Percentiles rank a stretch among this genome's conserved stretches.
These are phyloP conservation scores for Macrotis lagotis DNA, from an alignment of 2,113 vertebrate species.

Conservation along the genomic window DNA sequence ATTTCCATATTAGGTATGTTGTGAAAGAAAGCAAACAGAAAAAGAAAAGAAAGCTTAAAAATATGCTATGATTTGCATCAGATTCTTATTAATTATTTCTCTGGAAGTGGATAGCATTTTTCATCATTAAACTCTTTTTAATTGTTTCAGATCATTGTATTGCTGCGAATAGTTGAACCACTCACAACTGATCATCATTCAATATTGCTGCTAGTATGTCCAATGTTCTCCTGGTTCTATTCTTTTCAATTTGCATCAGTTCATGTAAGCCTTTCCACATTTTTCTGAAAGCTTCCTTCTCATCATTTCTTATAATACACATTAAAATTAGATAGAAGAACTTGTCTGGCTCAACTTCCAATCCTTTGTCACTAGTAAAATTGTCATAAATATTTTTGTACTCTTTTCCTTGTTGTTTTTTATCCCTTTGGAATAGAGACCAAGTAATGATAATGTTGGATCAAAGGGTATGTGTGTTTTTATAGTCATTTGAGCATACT, in stretches of 20 bases:
- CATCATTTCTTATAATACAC: neutral
- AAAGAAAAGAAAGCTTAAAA: neutral
- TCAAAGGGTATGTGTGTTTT: neutral
- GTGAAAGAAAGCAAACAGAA: neutral
- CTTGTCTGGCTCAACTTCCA: neutral
- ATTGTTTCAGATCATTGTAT: neutral
- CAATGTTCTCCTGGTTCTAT: too few species aligned
- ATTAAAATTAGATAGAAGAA: neutral
- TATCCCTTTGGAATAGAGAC: neutral
- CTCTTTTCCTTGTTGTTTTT: neutral
- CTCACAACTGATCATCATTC: neutral
- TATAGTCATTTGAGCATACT: neutral
- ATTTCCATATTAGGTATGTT: neutral
- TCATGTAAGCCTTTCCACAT: neutral
- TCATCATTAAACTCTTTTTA: neutral
- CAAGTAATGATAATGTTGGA: neutral
- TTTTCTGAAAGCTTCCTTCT: neutral
- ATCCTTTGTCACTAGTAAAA: neutral
- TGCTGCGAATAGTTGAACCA: neutral
- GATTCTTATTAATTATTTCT: neutral
- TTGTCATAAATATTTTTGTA: neutral
- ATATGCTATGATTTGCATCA: neutral
- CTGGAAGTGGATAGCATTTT: neutral
- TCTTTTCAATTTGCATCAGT: neutral
- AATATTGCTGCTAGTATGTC: neutral